Percentiles rank a stretch among this genome's conserved stretches.
These are phyloP conservation scores for Dolichotis patagonum DNA, from an alignment of 2,113 vertebrate genomes.

Conservation along the genomic window DNA sequence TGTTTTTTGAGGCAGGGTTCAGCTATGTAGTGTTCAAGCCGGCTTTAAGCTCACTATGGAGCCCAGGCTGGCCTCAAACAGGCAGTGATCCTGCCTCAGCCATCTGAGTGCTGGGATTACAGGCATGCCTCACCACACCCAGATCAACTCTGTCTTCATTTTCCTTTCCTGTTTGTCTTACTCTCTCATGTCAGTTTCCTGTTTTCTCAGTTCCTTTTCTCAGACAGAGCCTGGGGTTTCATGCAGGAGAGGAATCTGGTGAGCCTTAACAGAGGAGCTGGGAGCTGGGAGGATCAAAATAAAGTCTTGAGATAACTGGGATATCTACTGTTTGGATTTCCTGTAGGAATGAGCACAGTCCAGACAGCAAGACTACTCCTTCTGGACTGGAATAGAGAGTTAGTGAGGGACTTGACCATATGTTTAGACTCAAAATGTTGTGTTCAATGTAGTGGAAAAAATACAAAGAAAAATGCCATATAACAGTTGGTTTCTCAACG, in stretches of 20 bases:
- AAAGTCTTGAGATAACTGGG: neutral
- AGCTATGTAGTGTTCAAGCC: neutral
- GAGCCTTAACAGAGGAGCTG: neutral
- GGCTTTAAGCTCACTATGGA: neutral
- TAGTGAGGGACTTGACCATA: neutral
- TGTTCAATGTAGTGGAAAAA: neutral
- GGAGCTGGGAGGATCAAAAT: neutral
- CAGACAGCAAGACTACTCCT: neutral
- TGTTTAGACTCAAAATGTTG: neutral
- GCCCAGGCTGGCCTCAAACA: neutral
- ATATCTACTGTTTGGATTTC: neutral
- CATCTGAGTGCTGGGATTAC: neutral
- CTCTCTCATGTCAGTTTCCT: slow-evolving; percentile 19
- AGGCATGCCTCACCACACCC: neutral
- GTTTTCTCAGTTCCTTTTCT: slow-evolving; percentile 38
- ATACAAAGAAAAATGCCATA: neutral
- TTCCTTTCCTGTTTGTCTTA: slow-evolving; percentile 53
- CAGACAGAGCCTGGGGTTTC: neutral
- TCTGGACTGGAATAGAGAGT: neutral
- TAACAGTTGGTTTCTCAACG: neutral
- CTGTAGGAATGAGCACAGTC: neutral
- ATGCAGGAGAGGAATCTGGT: neutral
- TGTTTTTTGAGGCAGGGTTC: neutral
- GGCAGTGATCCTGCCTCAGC: neutral
- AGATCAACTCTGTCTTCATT: neutral